Base-by-base conservation (phyloP, 2,888 invertebrate species). In the Zelleria hepariella region DNA sequence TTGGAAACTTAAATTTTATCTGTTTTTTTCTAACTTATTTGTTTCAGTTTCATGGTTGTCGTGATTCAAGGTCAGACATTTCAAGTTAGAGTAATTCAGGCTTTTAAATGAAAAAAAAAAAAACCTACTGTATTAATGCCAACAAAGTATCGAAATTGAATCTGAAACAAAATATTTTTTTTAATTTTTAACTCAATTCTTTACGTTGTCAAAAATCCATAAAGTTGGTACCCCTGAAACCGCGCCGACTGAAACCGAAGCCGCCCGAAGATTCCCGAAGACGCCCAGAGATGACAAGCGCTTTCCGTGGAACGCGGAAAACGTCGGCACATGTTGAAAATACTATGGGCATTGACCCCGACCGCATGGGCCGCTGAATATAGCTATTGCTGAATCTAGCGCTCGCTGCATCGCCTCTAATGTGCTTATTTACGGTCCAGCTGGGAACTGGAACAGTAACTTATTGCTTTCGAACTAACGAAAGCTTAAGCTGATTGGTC, bases 221-320 rank as follows among this genome's bases (percentile, higher is more conserved):
- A 18, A 49, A 2, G 0, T 20, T 53, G 25, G 23, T 57, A 58
- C 60, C 64, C 66, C 64, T 68, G 68, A 65, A 59, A 63, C 64
- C 63, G 63, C 62, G 61, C 58, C 59, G 64, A 65, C 67, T 67
- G 68, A 68, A 68, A 66, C 62, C 51, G 51, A 51, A 51, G 2
- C 20, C 62, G 59, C 48, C 66, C 75, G 75, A 72, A 65, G 67
- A 67, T 60, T 63, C 56, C 72, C 85, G 86, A 85, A 77, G 76
- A 68, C 67, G 53, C 59, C 72, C 86, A 84, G 79, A 81, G 82
- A 80, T 80, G 83, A 81, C 82, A 81, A 74, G 75, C 76, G 80
- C 79, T 86, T 85, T 86, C 85, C 86, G 71, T 76, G 84, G 87
- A 87, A 87, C 87, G 87, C 87, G 87, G 87, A 87, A 87, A 87